Conservation (phyloP, 2,113 vertebrate genomes). For the Silurus glanis region DNA sequence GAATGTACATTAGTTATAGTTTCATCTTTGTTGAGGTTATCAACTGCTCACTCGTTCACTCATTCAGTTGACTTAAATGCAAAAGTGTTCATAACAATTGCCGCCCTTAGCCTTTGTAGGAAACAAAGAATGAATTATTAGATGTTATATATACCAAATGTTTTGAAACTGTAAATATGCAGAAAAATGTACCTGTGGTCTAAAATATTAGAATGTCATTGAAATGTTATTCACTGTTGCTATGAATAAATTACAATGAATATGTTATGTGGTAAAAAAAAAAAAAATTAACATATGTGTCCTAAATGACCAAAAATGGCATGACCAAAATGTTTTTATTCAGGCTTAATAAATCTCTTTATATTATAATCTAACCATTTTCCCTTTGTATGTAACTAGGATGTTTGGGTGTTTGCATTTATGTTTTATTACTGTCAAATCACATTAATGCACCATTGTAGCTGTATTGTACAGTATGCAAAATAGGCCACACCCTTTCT, state of each 20-base stretch:
- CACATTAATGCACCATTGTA: neutral
- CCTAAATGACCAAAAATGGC: neutral
- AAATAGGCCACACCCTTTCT: neutral
- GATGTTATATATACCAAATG: no score
- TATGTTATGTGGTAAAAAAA: neutral
- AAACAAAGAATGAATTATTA: no score
- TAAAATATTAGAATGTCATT: neutral
- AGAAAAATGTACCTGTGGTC: no score
- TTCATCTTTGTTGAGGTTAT: no score
- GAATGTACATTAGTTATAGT: no score
- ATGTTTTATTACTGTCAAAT: neutral
- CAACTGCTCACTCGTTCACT: no score
- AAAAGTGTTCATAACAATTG: no score
- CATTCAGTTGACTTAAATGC: no score
- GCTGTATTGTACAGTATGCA: neutral
- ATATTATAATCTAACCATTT: neutral
- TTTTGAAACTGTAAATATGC: no score
- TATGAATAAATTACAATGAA: neutral
- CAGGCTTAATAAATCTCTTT: neutral
- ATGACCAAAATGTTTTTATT: neutral
- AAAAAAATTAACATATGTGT: neutral
- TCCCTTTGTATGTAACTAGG: neutral
- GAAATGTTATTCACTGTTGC: neutral
- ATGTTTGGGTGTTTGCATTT: neutral
- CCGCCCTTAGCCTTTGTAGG: no score